These are phyloP conservation scores for Nemoura dubitans DNA, from an alignment of 2,888 invertebrate genomes.

Conservation along the genomic window DNA sequence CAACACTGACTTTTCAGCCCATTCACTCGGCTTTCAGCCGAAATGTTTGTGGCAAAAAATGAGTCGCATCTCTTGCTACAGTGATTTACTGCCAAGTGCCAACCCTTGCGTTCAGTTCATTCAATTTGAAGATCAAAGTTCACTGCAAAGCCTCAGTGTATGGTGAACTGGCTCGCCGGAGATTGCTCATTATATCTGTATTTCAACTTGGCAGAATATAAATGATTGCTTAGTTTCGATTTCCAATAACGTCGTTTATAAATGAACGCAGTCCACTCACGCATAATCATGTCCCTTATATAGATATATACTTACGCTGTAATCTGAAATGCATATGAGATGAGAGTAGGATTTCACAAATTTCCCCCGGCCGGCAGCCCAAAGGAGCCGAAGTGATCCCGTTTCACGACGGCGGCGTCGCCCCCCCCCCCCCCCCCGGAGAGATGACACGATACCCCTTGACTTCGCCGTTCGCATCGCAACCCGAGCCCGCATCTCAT, in stretches of 20 bases:
- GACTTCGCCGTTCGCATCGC: not conserved
- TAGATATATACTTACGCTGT: no score
- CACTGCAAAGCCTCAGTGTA: no score
- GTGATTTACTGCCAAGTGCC: not conserved
- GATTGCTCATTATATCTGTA: not conserved
- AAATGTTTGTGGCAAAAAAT: not conserved
- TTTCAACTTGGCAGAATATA: not conserved
- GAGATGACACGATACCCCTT: not conserved
- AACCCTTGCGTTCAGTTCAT: not conserved
- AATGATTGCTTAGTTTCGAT: not conserved
- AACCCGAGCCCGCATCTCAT: no score
- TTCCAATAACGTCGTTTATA: not conserved
- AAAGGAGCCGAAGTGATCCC: not conserved
- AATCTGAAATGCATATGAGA: not conserved
- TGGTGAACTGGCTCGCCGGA: not conserved
- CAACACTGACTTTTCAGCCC: no score
- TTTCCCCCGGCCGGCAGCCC: not conserved
- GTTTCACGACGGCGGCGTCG: no score
- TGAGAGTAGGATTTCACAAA: not conserved
- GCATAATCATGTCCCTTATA: no score
- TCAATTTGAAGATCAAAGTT: no score
- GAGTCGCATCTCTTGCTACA: not conserved
- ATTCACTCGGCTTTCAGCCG: not conserved
- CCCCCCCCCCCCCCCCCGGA: not conserved
- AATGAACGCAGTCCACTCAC: no score